Percentiles rank a stretch among this genome's conserved stretches.
Evolutionary conservation across 1,140 invertebrate species (phyloP).

Genomic region (Bursaphelenchus mucronatus): DNA sequence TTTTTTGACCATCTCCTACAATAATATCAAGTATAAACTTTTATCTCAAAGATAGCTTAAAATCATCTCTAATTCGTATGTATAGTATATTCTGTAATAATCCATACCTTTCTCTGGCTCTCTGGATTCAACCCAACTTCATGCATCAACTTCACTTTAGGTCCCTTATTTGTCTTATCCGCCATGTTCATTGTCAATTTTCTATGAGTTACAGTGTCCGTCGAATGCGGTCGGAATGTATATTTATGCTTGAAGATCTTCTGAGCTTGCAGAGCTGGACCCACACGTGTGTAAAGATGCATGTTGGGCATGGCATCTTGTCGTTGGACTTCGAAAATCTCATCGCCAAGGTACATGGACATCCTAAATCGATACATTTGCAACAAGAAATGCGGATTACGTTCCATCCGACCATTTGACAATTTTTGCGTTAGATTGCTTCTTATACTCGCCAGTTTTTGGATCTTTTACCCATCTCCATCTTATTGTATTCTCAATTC

Average conservation of each 20-base stretch:
- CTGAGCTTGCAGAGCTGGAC: slow-evolving; percentile 93
- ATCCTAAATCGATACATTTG: slow-evolving; percentile 65
- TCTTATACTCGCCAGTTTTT: slow-evolving; percentile 54
- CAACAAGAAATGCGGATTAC: slow-evolving; percentile 54
- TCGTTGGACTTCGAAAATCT: slow-evolving; percentile 95
- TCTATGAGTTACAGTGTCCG: slow-evolving; percentile 93
- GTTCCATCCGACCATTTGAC: slow-evolving; percentile 93
- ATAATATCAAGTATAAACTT: slow-evolving; percentile 12
- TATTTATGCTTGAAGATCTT: slow-evolving; percentile 92
- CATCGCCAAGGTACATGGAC: slow-evolving; percentile 89
- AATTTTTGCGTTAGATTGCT: slow-evolving; percentile 90
- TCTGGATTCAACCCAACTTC: slow-evolving; percentile 57
- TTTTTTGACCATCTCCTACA: slow-evolving; percentile 53
- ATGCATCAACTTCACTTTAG: slow-evolving; percentile 90
- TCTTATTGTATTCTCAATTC: slow-evolving; percentile 91
- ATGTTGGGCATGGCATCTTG: slow-evolving; percentile 85
- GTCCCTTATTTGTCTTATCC: slow-evolving; percentile 89
- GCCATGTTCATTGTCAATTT: slow-evolving; percentile 97
- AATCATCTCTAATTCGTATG: not conserved
- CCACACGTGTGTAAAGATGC: slow-evolving; percentile 90
- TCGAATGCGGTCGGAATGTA: slow-evolving; percentile 80
- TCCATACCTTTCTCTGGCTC: slow-evolving; percentile 33
- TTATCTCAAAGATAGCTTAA: slow-evolving; percentile 10
- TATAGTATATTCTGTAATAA: not conserved
- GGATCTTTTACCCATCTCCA: slow-evolving; percentile 73